Base-by-base conservation (phyloP, 2,113 vertebrate species). In the Cryptotis parvus region DNA sequence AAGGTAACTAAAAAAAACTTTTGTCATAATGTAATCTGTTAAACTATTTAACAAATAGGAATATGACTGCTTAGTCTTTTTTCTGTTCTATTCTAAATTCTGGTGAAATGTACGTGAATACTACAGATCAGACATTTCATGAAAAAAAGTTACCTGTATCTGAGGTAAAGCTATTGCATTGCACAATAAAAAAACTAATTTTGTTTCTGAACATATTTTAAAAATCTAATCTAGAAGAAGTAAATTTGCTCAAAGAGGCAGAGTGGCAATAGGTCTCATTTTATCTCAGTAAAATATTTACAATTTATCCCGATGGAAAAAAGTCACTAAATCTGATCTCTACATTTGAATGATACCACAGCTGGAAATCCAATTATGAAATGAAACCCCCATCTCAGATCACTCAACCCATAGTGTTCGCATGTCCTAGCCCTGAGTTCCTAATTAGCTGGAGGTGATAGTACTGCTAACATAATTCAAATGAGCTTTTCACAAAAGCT, bases 301-400 rank as follows among this genome's bases (percentile, higher is more conserved):
- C 72, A 75, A 93, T 95, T 83, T 81, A 55, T 88, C 89, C 81
- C 86, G 80, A 86, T n/a, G 94, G 90, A 81, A 58, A 58, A 94
- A 96, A 96, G 93, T 89, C 73, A 94, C 87, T 94, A 88, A 86
- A 77, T 88, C 83, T 95, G 88, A 96, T n/a, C 89, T 79, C 43
- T 90, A 81, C 79, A 76, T 95, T 95, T 93, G 82, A 93, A 92
- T 87, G 95, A 93, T 92, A 89, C 89, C 80, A 91, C 92, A 94
- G 95, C 95, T 96, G 96, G 92, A 95, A 84, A 93, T 93, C 92
- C 92, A 78, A 84, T 93, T 94, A 95, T 0, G 58, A 91, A 95
- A 94, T 83, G 61, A 33, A 85, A 61, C 78, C 43, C 68, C 61
- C 70, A 85, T 29, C 52, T 49, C 31, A 87, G 4, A 18, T 6